phyloP scores from a whole-genome alignment of 2,888 invertebrate genomes.

The Tiphia femorata region DNA sequence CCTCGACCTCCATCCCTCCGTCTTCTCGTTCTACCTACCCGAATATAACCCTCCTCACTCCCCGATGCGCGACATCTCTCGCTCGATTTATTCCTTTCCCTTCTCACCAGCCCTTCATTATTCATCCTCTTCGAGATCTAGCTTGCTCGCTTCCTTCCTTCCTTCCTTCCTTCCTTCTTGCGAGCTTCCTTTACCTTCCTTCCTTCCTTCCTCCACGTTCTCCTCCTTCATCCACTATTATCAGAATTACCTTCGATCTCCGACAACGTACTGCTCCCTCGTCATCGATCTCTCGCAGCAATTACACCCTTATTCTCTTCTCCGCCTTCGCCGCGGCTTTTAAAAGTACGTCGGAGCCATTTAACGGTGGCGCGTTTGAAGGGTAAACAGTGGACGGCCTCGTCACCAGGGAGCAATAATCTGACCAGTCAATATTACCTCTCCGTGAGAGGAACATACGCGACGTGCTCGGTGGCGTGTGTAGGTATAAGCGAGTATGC shows the following conservation, averaged over 20 bases:
- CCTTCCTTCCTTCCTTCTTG: too few relatives aligned
- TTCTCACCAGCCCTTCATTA: constrained; percentile 6
- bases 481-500: too few relatives aligned
- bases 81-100: too few relatives aligned
- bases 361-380: constrained; percentile 13
- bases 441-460: constrained; percentile 21
- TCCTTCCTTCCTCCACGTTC: too few relatives aligned
- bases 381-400: constrained; percentile 11
- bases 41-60: too few relatives aligned
- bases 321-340: background rate
- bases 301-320: background rate
- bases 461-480: background rate
- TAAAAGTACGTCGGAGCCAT: background rate
- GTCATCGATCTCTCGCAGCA: background rate
- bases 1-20: background rate
- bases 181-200: too few relatives aligned
- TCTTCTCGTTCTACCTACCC: too few relatives aligned
- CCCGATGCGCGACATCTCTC: too few relatives aligned
- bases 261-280: too few relatives aligned
- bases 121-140: too few relatives aligned
- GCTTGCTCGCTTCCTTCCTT: too few relatives aligned
- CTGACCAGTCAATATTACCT: constrained; percentile 35
- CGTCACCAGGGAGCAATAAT: constrained; percentile 31
- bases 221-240: constrained; percentile 9
- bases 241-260: too few relatives aligned